A percentile compares a stretch with the other conserved stretches of the same genome.
Conservation (phyloP, 2,888 invertebrate genomes). For the Mechanitis messenoides region DNA sequence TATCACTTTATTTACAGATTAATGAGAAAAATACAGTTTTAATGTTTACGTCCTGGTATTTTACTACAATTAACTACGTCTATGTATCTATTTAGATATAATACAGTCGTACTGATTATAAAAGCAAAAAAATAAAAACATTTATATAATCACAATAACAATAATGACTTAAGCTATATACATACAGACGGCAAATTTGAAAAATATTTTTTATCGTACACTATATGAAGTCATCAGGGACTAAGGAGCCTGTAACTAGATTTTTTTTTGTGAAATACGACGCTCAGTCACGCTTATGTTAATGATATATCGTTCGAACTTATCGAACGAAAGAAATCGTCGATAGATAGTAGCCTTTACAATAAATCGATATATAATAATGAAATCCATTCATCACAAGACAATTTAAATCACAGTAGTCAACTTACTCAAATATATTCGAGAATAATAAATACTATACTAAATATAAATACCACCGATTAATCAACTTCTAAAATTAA, state of each 20-base stretch:
- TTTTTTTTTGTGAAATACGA: no score
- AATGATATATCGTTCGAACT: no score
- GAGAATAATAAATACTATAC: conserved; percentile 72
- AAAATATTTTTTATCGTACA: no score
- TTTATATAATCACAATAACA: conserved; percentile 32
- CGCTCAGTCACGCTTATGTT: no score
- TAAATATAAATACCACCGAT: conserved; percentile 63
- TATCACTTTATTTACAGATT: conserved; percentile 74
- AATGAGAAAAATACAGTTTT: conserved; percentile 63
- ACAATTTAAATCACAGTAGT: conserved; percentile 67
- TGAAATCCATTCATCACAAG: conserved; percentile 50
- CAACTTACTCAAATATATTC: conserved; percentile 52
- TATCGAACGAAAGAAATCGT: conserved; percentile 27
- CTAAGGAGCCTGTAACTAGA: no score
- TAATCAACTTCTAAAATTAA: conserved; percentile 47
- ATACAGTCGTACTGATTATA: conserved; percentile 34
- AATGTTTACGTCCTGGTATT: conserved; percentile 43
- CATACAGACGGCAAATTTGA: conserved; percentile 31
- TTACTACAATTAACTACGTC: conserved; percentile 60
- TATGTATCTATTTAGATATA: conserved; percentile 70
- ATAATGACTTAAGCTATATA: conserved; percentile 38
- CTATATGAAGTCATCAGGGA: no score
- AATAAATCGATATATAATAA: conserved; percentile 46
- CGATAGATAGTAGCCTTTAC: conserved; percentile 44
- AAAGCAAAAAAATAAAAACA: conserved; percentile 9